A percentile compares a stretch with the other conserved stretches of the same genome.
These are phyloP conservation scores for Synergus laeviventris DNA, from an alignment of 2,888 invertebrate genomes.

Conservation along the genomic window DNA sequence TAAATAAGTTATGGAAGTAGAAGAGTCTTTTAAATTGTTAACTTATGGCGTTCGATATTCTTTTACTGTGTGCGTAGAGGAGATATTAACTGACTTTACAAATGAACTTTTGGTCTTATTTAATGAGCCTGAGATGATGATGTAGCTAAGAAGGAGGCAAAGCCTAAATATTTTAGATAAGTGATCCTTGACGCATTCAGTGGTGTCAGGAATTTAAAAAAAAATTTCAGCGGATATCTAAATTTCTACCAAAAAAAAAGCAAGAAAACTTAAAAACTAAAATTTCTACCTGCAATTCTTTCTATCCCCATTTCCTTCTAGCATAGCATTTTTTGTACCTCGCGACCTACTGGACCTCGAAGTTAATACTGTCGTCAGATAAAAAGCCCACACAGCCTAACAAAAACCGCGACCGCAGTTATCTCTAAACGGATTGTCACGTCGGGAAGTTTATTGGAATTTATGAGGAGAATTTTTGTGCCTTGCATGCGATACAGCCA, in stretches of 20 bases:
- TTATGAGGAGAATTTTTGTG: constrained; percentile 40
- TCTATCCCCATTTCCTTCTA: constrained; percentile 14
- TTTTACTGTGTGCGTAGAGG: neutral
- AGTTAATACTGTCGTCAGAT: constrained; percentile 33
- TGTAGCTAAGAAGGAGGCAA: constrained; percentile 14
- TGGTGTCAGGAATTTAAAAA: no score
- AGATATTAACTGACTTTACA: neutral
- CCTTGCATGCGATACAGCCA: constrained; percentile 37
- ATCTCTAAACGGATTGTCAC: constrained; percentile 40
- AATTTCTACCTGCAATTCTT: constrained; percentile 14
- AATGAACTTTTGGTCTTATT: neutral
- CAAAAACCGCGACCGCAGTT: constrained; percentile 36
- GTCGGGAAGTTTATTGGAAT: constrained; percentile 38
- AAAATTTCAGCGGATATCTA: no score
- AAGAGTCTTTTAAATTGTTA: neutral
- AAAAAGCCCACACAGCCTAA: constrained; percentile 32
- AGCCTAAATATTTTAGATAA: constrained; percentile 33
- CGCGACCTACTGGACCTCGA: constrained; percentile 27
- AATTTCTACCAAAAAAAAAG: neutral
- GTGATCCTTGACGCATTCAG: constrained; percentile 30
- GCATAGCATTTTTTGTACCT: neutral
- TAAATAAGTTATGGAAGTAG: no score
- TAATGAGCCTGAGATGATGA: constrained; percentile 15
- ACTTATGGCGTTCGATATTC: neutral
- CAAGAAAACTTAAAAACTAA: neutral